Conservation (phyloP, 2,113 vertebrate species). For the Myiozetetes cayanensis region DNA sequence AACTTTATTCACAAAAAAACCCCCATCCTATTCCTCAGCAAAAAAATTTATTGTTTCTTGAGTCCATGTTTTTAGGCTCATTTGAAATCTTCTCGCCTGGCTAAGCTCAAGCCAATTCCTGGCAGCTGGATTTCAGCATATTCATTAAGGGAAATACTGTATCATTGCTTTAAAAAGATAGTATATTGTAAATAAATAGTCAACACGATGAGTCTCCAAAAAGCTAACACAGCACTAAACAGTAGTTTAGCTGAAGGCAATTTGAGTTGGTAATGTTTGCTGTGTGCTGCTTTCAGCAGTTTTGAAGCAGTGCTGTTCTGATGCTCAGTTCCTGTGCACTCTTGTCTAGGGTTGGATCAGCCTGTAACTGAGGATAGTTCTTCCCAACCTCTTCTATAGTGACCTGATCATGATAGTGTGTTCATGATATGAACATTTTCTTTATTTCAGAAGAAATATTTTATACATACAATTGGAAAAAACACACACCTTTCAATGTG, state of each 20-base stretch:
- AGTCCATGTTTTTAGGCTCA: neutral
- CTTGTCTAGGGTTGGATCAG: neutral
- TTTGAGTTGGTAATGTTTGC: constrained; percentile 38
- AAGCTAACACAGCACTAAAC: constrained; percentile 36
- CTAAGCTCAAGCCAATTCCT: constrained; percentile 16
- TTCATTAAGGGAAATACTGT: constrained; percentile 42
- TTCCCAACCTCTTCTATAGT: neutral
- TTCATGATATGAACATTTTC: neutral
- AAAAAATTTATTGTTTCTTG: constrained; percentile 1
- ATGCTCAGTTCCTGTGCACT: neutral
- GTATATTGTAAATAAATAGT: constrained; percentile 33
- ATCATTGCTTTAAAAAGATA: constrained; percentile 35
- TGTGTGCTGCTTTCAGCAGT: constrained; percentile 39
- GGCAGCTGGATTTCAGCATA: neutral
- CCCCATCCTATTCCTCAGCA: neutral
- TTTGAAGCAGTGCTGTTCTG: constrained; percentile 18
- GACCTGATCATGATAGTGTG: neutral
- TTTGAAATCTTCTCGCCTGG: constrained; percentile 29
- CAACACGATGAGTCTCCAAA: neutral
- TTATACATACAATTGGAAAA: neutral
- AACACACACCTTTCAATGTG: neutral
- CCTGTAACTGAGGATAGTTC: neutral
- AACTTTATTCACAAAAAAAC: neutral
- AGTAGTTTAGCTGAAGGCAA: constrained; percentile 26
- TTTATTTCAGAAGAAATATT: neutral